A percentile compares a stretch with the other conserved stretches of the same genome.
Conservation (phyloP, 2,113 vertebrate genomes). For the Mionectes macconnelli region DNA sequence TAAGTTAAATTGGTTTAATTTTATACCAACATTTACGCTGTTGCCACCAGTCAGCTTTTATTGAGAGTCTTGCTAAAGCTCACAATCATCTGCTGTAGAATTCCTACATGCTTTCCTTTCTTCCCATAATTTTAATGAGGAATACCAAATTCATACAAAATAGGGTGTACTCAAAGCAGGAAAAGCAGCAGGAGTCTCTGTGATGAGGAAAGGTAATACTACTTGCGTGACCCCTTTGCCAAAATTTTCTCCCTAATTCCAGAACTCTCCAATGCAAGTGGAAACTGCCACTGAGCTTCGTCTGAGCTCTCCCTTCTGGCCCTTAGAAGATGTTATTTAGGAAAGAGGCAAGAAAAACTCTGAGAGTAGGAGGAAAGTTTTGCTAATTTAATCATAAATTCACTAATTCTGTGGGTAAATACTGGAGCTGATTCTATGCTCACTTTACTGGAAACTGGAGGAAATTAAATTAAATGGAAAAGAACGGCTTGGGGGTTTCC, state of each 20-base stretch:
- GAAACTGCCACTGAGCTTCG: neutral
- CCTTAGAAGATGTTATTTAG: neutral
- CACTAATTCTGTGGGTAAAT: neutral
- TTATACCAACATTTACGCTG: constrained; percentile 12
- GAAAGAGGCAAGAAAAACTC: neutral
- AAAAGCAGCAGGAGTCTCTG: neutral
- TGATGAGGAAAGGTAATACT: neutral
- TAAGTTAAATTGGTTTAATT: constrained; percentile 40
- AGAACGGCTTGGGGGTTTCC: neutral
- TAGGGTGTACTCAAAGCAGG: neutral
- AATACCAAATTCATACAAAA: neutral
- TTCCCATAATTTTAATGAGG: neutral
- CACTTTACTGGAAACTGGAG: neutral
- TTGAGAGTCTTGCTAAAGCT: neutral
- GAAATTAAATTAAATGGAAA: neutral
- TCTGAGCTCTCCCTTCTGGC: neutral
- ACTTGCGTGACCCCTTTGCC: neutral
- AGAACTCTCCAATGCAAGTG: neutral
- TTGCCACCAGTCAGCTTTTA: neutral
- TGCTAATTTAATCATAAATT: neutral
- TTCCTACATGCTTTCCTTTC: neutral
- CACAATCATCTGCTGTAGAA: neutral
- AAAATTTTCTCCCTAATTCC: neutral
- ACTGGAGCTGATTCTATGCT: neutral
- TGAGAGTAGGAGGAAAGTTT: neutral